phyloP scores from a whole-genome alignment of 2,888 invertebrate genomes.

The Achlya flavicornis region DNA sequence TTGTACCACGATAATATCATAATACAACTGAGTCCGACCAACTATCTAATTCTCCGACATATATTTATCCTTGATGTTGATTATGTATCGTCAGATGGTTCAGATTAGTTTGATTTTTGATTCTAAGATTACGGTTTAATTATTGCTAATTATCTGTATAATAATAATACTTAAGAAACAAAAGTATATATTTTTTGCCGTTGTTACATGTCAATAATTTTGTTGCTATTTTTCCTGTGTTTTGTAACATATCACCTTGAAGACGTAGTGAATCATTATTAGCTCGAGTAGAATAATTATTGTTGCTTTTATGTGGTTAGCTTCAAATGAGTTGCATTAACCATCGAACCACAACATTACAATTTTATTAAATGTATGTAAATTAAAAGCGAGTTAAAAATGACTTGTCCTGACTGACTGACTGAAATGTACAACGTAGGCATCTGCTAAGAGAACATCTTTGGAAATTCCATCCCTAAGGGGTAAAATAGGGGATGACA shows the following conservation, averaged over 20 bases:
- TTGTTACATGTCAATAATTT: constrained; percentile 8
- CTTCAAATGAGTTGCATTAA: background rate
- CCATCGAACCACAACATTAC: background rate
- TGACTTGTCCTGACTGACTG: no score
- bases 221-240: background rate
- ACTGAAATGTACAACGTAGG: no score
- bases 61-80: constrained; percentile 3
- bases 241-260: background rate
- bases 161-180: background rate
- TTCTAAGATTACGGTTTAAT: background rate
- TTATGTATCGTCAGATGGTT: background rate
- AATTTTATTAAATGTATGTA: background rate
- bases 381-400: no score
- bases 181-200: background rate
- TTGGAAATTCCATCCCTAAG: no score
- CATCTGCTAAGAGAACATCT: no score
- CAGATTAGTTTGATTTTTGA: background rate
- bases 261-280: background rate
- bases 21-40: no score
- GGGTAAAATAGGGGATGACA: no score
- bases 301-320: background rate
- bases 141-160: background rate
- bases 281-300: background rate
- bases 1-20: no score
- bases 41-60: no score